Base-by-base conservation (phyloP, 2,797 vertebrate genomes). In the Jordanella pulchra region DNA sequence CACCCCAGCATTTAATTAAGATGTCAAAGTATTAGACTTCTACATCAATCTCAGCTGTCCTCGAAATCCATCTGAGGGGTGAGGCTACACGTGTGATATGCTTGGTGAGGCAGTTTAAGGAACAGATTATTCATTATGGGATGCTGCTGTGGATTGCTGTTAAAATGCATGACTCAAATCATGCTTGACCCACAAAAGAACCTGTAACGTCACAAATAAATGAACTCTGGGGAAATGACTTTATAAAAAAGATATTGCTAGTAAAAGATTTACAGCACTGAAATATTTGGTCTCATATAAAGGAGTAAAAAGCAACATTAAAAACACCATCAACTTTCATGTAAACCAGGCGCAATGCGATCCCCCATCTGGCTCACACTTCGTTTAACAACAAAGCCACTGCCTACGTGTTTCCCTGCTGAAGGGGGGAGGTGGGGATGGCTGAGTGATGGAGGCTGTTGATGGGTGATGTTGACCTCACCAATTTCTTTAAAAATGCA, bases 351-450 rank as follows among this genome's bases (percentile, higher is more conserved):
- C 69, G 86, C 78, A 79, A 79, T 50, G 83, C 63, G 76, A 83
- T 65, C 77, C 75, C 79, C 87, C 81, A 89, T 92, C 87, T 89
- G 87, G 82, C 84, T 78, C 74, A 78, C 79, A 81, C 83, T 85
- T 79, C 82, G 65, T 82, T 86, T 84, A 93, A 94, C 88, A 93
- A 94, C 94, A 95, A 94, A 93, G 93, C 92, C 92, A 53, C 77
- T 79, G 92, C 82, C 84, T 88, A 58, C 82, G 84, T 88, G 87
- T 87, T 86, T 86, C 87, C 79, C 79, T 67, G 73, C 71, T 50
- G 1, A 15, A 83, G 54, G 81, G 85, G 91, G 86, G 90, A n/a
- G 35, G 89, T 86, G 89, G 91, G 90, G 89, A 78, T 87, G 81
- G 71, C 81, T 84, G 88, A 85, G 69, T 84, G 87, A 90, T 86